A percentile compares a stretch with the other conserved stretches of the same genome.
Evolutionary conservation across 2,888 invertebrate species (phyloP).

Genomic region (Podotricha telesiphe): DNA sequence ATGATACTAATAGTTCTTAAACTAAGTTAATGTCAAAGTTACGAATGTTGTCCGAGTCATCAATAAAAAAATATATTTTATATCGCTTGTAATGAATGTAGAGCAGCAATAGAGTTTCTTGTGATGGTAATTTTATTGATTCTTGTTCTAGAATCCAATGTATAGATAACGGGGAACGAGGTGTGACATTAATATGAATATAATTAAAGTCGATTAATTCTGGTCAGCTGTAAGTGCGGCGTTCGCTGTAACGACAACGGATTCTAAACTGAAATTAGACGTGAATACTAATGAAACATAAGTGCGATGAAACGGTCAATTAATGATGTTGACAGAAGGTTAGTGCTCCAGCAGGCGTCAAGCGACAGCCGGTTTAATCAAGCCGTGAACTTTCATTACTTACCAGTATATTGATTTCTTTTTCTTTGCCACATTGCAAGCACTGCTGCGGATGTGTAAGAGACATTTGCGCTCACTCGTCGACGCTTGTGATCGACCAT

Average conservation of each 20-base stretch:
- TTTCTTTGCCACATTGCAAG: conserved; percentile 35
- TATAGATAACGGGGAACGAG: conserved; percentile 47
- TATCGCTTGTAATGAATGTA: conserved; percentile 25
- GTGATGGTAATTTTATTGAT: conserved; percentile 39
- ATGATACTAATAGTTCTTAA: conserved; percentile 27
- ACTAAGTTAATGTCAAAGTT: conserved; percentile 42
- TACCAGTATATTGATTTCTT: conserved; percentile 56
- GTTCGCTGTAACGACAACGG: conserved; percentile 43
- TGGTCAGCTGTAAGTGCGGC: conserved; percentile 47
- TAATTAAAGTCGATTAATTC: conserved; percentile 55
- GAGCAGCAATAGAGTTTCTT: conserved; percentile 25
- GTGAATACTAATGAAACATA: conserved; percentile 71
- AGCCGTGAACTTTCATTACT: conserved; percentile 72
- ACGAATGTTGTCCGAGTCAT: conserved; percentile 45
- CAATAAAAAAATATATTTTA: conserved; percentile 35
- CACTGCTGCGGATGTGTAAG: background rate
- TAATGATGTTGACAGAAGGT: conserved; percentile 70
- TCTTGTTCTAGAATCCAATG: conserved; percentile 35
- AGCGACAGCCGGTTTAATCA: conserved; percentile 76
- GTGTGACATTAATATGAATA: conserved; percentile 53
- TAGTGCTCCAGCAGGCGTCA: conserved; percentile 56
- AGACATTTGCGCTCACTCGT: conserved; percentile 2
- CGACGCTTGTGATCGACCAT: background rate
- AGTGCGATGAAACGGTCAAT: conserved; percentile 75
- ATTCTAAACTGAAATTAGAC: conserved; percentile 53